Conservation (phyloP, 2,888 invertebrate species). For the Eulithis testata region DNA sequence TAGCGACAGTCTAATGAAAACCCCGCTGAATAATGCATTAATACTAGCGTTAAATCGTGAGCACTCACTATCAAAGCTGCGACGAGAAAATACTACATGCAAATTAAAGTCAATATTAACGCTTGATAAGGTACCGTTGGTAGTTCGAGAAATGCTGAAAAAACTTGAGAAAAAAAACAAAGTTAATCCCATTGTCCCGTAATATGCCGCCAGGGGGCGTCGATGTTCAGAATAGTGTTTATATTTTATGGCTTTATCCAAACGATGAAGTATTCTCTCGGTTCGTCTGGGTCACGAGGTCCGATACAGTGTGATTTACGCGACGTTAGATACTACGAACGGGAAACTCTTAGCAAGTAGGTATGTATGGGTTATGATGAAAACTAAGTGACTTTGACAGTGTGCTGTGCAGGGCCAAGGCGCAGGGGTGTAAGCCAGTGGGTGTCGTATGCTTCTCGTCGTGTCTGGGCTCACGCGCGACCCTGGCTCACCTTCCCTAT, state of each 20-base stretch:
- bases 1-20: conserved; percentile 82
- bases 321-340: conserved; percentile 43
- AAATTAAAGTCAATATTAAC: conserved; percentile 78
- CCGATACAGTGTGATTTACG: conserved; percentile 56
- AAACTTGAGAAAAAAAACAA: conserved; percentile 49
- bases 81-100: conserved; percentile 78
- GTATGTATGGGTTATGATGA: conserved; percentile 58
- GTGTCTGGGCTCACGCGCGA: conserved; percentile 78
- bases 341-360: conserved; percentile 51
- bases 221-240: conserved; percentile 54
- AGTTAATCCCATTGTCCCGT: conserved; percentile 58
- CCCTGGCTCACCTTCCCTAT: conserved; percentile 80
- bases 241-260: conserved; percentile 60
- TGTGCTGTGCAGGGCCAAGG: conserved; percentile 34
- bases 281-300: conserved; percentile 52
- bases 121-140: conserved; percentile 72
- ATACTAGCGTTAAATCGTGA: conserved; percentile 84
- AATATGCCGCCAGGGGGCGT: conserved; percentile 46
- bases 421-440: conserved; percentile 45
- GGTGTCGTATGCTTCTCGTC: conserved; percentile 61
- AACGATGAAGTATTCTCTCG: conserved; percentile 52
- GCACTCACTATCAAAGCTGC: conserved; percentile 76
- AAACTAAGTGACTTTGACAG: conserved; percentile 54
- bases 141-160: conserved; percentile 66
- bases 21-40: conserved; percentile 84